Conservation (phyloP, 2,888 invertebrate species). For the Portevinia maculata region DNA sequence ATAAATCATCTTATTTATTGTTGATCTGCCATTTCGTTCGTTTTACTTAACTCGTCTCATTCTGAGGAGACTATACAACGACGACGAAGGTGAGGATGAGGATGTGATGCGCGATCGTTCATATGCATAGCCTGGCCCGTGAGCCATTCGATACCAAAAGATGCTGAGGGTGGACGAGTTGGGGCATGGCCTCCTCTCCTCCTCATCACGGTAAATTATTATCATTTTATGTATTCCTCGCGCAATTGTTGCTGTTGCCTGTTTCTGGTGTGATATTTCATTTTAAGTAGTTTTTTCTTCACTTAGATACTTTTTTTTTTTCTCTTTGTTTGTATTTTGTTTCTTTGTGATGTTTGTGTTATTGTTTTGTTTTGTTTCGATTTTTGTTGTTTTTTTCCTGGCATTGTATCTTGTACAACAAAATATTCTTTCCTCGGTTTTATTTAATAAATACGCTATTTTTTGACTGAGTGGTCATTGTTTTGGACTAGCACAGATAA, state of each 20-base stretch:
- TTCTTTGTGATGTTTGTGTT: slow-evolving; percentile 32
- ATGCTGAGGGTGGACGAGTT: background rate
- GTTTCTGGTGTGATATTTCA: slow-evolving; percentile 71
- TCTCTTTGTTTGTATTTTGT: slow-evolving; percentile 6
- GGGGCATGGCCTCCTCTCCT: background rate
- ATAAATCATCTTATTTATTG: slow-evolving; percentile 76
- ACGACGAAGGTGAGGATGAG: slow-evolving; percentile 20
- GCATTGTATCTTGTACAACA: slow-evolving; percentile 39
- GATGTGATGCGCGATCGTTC: slow-evolving; percentile 50
- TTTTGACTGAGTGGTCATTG: slow-evolving; percentile 40
- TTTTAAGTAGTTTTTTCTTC: slow-evolving; percentile 68
- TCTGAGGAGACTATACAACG: slow-evolving; percentile 24
- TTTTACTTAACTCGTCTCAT: slow-evolving; percentile 59
- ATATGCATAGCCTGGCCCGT: slow-evolving; percentile 53
- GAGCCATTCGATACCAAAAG: background rate
- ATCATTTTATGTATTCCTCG: slow-evolving; percentile 43
- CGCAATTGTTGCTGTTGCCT: slow-evolving; percentile 57
- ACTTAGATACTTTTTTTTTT: slow-evolving; percentile 26
- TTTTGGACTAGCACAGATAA: slow-evolving; percentile 39
- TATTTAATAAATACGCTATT: slow-evolving; percentile 53
- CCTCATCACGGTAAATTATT: slow-evolving; percentile 27
- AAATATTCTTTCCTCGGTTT: slow-evolving; percentile 29
- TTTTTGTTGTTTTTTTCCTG: slow-evolving; percentile 56
- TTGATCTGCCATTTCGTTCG: slow-evolving; percentile 75
- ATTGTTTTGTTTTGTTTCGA: slow-evolving; percentile 62